phyloP scores from a whole-genome alignment of 2,113 vertebrate genomes.

The Apistogramma diplotaenia region DNA sequence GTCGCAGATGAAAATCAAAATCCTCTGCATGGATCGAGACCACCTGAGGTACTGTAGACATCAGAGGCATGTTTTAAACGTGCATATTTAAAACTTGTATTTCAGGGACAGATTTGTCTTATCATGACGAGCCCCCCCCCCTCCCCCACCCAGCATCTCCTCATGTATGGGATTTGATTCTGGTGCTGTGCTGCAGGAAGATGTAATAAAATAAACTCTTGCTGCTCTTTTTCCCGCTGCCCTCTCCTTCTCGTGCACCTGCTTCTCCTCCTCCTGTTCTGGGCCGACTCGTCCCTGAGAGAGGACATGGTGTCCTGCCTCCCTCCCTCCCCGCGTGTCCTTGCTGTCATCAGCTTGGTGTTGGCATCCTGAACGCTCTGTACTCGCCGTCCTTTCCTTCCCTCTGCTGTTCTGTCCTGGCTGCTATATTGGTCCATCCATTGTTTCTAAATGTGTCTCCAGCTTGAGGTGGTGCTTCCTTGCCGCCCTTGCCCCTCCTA shows the following conservation, averaged over 20 bases:
- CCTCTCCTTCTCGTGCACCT: background rate
- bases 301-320: background rate
- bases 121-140: too few species aligned
- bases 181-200: background rate
- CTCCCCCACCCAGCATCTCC: too few species aligned
- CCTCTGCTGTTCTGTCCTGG: background rate
- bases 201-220: background rate
- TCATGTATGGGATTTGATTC: too few species aligned
- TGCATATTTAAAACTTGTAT: background rate
- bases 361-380: background rate
- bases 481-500: constrained; percentile 34
- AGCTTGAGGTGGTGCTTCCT: background rate
- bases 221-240: background rate
- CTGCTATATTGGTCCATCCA: constrained; percentile 4
- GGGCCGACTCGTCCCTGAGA: constrained; percentile 15
- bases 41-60: background rate
- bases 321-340: constrained; percentile 15
- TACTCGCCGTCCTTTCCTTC: constrained; percentile 25
- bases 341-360: constrained; percentile 4
- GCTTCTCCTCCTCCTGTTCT: background rate
- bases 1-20: background rate
- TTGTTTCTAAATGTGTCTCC: constrained; percentile 40
- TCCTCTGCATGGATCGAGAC: background rate
- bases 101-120: background rate
- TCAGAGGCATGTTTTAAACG: background rate